These are phyloP conservation scores for Stictonetta naevosa DNA, from an alignment of 2,113 vertebrate species.

Conservation along the genomic window DNA sequence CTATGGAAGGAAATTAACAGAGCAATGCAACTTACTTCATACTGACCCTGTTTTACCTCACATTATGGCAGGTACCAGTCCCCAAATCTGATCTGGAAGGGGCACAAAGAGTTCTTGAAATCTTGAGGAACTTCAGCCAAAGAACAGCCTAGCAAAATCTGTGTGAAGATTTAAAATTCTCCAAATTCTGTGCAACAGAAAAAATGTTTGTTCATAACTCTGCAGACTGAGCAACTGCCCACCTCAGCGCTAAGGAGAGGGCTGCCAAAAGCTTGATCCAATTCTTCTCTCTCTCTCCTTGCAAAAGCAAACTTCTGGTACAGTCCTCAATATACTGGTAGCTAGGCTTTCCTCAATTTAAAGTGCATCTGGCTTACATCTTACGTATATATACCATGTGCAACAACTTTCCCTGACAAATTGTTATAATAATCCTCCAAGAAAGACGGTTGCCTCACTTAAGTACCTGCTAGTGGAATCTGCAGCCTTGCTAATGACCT, in stretches of 20 bases:
- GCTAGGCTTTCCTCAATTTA: constrained; percentile 64
- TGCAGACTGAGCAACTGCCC: constrained; percentile 35
- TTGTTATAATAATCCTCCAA: neutral
- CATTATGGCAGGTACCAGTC: constrained; percentile 58
- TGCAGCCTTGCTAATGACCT: neutral
- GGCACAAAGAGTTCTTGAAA: constrained; percentile 21
- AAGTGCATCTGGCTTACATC: constrained; percentile 75
- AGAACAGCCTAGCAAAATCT: constrained; percentile 28
- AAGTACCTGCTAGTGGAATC: constrained; percentile 20
- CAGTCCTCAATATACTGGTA: constrained; percentile 1
- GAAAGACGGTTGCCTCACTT: neutral
- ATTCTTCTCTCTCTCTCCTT: constrained; percentile 15
- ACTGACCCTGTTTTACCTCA: constrained; percentile 69
- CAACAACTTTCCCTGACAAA: constrained; percentile 18
- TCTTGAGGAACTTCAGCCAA: constrained; percentile 35
- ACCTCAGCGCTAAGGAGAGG: neutral
- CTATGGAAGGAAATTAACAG: constrained; percentile 70
- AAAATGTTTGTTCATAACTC: constrained; percentile 41
- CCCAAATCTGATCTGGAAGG: constrained; percentile 10
- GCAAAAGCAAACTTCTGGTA: constrained; percentile 28
- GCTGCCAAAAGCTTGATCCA: constrained; percentile 31
- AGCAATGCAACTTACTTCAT: constrained; percentile 58
- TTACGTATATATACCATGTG: constrained; percentile 4
- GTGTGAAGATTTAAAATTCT: constrained; percentile 16
- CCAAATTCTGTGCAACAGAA: constrained; percentile 39